Evolutionary conservation across 2,888 invertebrate species (phyloP), one percentile per base, ranked within the genome.

Genomic region (Brachyptera risi): DNA sequence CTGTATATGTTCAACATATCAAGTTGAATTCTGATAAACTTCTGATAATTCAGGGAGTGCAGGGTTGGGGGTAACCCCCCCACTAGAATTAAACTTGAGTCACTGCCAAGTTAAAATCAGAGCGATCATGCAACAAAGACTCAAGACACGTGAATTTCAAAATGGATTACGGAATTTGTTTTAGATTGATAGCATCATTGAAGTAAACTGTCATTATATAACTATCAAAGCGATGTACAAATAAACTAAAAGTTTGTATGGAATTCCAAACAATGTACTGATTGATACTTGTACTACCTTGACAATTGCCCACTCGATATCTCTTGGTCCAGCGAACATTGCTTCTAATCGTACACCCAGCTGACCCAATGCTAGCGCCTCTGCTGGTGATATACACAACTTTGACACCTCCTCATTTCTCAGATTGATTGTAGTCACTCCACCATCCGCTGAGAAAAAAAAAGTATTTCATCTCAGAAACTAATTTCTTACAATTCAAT

Each of bases 241-340:
- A n/a, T n/a, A n/a, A n/a, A n/a, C n/a, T n/a, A n/a, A n/a, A n/a
- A n/a, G n/a, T n/a, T n/a, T n/a, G n/a, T n/a, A n/a, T n/a, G n/a
- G n/a, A n/a, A n/a, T n/a, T n/a, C n/a, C n/a, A n/a, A n/a, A n/a
- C n/a, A n/a, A n/a, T n/a, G n/a, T n/a, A n/a, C n/a, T n/a, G n/a
- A n/a, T n/a, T n/a, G n/a, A n/a, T n/a, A n/a, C n/a, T n/a, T n/a
- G n/a, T n/a, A n/a, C n/a, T 68, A 84, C 85, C 70, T 82, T 75
- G 62, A 72, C 74, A 42, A 88, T 73, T 9, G 90, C 90, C 88
- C 91, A 93, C 74, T 93, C 92, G 59, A 93, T 83, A 70, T 92
- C 92, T 66, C 89, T 79, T 0, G 86, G 82, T 1, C 81, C 79
- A 0, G 86, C 87, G 77, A 87, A 90, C 17, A 81, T 71, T 42